Evolutionary conservation across 2,888 invertebrate species (phyloP).

Genomic region (Matsumyia berberina): DNA sequence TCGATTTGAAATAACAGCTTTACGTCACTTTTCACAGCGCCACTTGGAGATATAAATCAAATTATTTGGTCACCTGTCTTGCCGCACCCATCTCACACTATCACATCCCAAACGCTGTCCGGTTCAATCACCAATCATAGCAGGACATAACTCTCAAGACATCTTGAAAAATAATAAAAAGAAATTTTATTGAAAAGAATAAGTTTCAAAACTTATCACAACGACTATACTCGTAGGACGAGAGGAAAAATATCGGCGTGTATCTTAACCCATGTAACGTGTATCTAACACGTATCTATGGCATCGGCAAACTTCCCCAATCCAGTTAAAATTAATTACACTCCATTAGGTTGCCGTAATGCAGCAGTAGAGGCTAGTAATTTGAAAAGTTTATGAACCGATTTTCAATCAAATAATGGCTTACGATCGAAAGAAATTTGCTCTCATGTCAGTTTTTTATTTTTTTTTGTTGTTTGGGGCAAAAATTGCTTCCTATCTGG

Average conservation of each 20-base stretch:
- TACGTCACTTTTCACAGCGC: neutral
- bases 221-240: neutral
- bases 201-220: slow-evolving; percentile 28
- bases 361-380: slow-evolving; percentile 39
- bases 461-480: neutral
- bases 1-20: slow-evolving; percentile 2
- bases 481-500: neutral
- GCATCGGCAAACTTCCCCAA: slow-evolving; percentile 25
- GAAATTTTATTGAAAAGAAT: slow-evolving; percentile 4
- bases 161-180: slow-evolving; percentile 7
- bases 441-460: neutral
- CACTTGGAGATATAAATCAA: slow-evolving; percentile 8
- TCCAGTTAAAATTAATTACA: slow-evolving; percentile 53
- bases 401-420: slow-evolving; percentile 58
- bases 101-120: slow-evolving; percentile 8
- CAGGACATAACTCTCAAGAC: slow-evolving; percentile 20
- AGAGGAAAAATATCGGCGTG: neutral
- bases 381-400: slow-evolving; percentile 53
- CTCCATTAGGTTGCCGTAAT: slow-evolving; percentile 53
- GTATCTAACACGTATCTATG: slow-evolving; percentile 5
- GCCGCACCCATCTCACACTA: neutral
- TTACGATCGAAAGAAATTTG: slow-evolving; percentile 41
- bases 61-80: neutral
- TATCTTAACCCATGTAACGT: neutral
- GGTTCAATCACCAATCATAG: slow-evolving; percentile 24